Conservation (phyloP, 2,888 invertebrate genomes). For the Pachymerium ferrugineum region DNA sequence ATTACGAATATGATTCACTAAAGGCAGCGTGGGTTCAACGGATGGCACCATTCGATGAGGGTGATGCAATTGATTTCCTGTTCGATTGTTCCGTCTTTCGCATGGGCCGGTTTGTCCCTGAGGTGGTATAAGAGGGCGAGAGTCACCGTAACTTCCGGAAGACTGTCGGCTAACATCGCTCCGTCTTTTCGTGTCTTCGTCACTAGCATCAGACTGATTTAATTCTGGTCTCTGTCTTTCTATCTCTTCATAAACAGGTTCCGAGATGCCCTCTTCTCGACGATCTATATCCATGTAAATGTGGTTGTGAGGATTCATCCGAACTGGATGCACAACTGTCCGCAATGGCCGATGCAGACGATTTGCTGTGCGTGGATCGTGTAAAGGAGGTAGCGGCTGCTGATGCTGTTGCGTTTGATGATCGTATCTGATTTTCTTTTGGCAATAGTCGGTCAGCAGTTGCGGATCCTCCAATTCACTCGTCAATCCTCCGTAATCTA, state of each 20-base stretch:
- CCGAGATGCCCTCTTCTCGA: slow-evolving; percentile 53
- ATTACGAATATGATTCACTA: slow-evolving; percentile 45
- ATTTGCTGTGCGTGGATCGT: slow-evolving; percentile 30
- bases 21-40: slow-evolving; percentile 41
- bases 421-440: neutral
- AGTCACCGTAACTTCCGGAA: slow-evolving; percentile 72
- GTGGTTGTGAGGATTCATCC: slow-evolving; percentile 61
- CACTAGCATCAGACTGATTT: slow-evolving; percentile 70
- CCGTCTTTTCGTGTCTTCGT: slow-evolving; percentile 68
- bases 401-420: slow-evolving; percentile 34
- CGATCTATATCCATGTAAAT: slow-evolving; percentile 69
- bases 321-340: slow-evolving; percentile 43
- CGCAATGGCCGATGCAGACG: slow-evolving; percentile 36
- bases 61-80: slow-evolving; percentile 38
- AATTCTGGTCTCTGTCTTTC: slow-evolving; percentile 58
- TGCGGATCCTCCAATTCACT: slow-evolving; percentile 36
- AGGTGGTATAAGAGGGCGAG: slow-evolving; percentile 64
- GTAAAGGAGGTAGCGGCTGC: slow-evolving; percentile 32
- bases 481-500: slow-evolving; percentile 35
- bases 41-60: slow-evolving; percentile 45
- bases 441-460: slow-evolving; percentile 29
- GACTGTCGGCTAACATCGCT: slow-evolving; percentile 65
- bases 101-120: slow-evolving; percentile 2
- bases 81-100: slow-evolving; percentile 30
- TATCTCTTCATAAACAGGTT: slow-evolving; percentile 73